These are phyloP conservation scores for Amiota minor DNA, from an alignment of 2,888 invertebrate genomes.

Conservation along the genomic window DNA sequence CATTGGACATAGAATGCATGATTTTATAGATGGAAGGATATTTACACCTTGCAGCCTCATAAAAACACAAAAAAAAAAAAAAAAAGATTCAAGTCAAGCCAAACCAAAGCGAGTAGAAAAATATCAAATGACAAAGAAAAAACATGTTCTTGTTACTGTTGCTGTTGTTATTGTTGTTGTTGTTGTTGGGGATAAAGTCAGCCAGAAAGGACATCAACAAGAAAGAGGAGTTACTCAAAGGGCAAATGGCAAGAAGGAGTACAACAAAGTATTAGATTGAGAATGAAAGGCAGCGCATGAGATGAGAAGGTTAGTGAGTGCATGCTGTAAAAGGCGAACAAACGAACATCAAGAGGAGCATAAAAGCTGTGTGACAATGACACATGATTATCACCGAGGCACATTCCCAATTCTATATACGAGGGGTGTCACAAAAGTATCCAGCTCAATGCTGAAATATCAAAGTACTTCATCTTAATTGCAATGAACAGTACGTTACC, in stretches of 20 bases:
- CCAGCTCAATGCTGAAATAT: too few species aligned
- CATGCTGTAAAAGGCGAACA: too few species aligned
- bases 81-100: neutral
- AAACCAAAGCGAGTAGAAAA: neutral
- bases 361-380: constrained; percentile 60
- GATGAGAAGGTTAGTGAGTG: too few species aligned
- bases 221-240: neutral
- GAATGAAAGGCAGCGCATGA: too few species aligned
- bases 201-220: neutral
- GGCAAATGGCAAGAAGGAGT: neutral
- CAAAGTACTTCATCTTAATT: too few species aligned
- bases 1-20: neutral
- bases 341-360: constrained; percentile 32
- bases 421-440: neutral
- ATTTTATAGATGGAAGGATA: neutral
- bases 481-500: too few species aligned
- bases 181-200: neutral
- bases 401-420: neutral
- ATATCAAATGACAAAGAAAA: constrained; percentile 20
- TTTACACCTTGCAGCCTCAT: constrained; percentile 12
- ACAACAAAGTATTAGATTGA: too few species aligned
- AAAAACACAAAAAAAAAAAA: neutral
- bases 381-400: constrained; percentile 58
- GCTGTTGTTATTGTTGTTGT: too few species aligned
- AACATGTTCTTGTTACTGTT: too few species aligned